Evolutionary conservation across 2,113 vertebrate genomes (phyloP), one percentile per base, ranked within the genome.

Genomic region (Alaudala cheleensis): DNA sequence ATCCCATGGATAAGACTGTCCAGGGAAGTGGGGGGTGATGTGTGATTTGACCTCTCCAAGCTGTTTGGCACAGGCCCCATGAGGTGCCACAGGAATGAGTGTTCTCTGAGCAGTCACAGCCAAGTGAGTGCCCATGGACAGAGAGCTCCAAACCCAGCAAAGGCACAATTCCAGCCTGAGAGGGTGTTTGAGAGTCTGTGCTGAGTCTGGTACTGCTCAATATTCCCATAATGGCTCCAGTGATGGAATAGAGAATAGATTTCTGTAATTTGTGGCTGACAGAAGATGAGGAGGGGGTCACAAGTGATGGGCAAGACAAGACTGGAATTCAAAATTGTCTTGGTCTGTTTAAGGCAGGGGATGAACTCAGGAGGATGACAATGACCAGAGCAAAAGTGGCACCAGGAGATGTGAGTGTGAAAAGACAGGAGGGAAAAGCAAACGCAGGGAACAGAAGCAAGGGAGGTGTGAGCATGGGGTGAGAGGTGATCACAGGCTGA

Each of bases 231-330:
- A 90, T 82, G n/a, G 82, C 61, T 90, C 4, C 0, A 40, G 60
- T 45, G 87, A 94, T 76, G 90, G 90, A 94, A 85, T 4, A 88
- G 53, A 69, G 62, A 95, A 90, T 28, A 74, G 85, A 86, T 90
- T 70, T 78, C 53, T 86, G 82, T 62, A 80, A 93, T 94, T 81
- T 83, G 90, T 73, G 62, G 39, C 62, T 92, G 90, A 45, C 86
- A 83, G 70, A 67, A 88, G 71, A 90, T 25, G 49, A 86, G 45
- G 64, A 73, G 53, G 44, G 73, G 87, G 82, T 94, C 85, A 70
- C 70, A 69, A 29, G 67, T 12, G 19, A 49, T 10, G 23, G 28
- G 15, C 19, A 77, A 78, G 58, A 93, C 50, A 65, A 76, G 85
- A 53, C 20, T 49, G 45, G 82, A 95, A 96, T 93, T 90, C 50